Conservation (phyloP, 1,140 invertebrate species). For the Drosophila bifasciata region DNA sequence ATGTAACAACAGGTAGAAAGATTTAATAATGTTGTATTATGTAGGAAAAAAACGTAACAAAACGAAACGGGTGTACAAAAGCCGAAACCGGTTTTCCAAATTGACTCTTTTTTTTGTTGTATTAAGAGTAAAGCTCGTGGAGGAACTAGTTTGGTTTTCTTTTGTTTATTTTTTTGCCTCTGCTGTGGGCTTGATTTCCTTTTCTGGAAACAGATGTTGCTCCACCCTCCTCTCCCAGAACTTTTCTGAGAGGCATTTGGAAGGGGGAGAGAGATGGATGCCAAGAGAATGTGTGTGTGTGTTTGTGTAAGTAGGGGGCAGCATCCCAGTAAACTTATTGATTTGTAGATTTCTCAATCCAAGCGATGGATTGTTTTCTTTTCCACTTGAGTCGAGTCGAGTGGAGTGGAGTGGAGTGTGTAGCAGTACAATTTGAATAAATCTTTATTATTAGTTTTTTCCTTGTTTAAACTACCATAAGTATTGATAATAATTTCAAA, state of each 20-base stretch:
- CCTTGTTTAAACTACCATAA: conserved; percentile 27
- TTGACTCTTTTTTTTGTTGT: no score
- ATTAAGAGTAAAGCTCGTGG: conserved; percentile 45
- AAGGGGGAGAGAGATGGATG: conserved; percentile 9
- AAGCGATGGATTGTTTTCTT: conserved; percentile 3
- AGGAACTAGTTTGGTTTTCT: conserved; percentile 74
- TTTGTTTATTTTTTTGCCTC: conserved; percentile 52
- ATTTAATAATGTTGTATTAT: conserved; percentile 52
- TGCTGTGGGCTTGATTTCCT: conserved; percentile 57
- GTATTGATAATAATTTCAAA: conserved; percentile 27
- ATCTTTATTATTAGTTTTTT: conserved; percentile 24
- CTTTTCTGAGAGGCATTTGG: conserved; percentile 33
- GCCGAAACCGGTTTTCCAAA: conserved; percentile 64
- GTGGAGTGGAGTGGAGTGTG: background rate
- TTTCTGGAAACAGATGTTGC: conserved; percentile 77
- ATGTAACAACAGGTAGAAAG: conserved; percentile 65
- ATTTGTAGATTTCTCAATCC: conserved; percentile 12
- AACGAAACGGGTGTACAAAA: conserved; percentile 69
- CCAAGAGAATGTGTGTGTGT: conserved; percentile 4
- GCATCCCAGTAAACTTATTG: conserved; percentile 38
- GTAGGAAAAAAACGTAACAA: conserved; percentile 33
- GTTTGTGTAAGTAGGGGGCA: background rate
- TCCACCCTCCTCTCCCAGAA: conserved; percentile 30
- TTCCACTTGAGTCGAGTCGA: conserved; percentile 10
- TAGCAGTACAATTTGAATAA: conserved; percentile 5